Evolutionary conservation across 2,113 vertebrate genomes (phyloP).

Genomic region (Promerops cafer): DNA sequence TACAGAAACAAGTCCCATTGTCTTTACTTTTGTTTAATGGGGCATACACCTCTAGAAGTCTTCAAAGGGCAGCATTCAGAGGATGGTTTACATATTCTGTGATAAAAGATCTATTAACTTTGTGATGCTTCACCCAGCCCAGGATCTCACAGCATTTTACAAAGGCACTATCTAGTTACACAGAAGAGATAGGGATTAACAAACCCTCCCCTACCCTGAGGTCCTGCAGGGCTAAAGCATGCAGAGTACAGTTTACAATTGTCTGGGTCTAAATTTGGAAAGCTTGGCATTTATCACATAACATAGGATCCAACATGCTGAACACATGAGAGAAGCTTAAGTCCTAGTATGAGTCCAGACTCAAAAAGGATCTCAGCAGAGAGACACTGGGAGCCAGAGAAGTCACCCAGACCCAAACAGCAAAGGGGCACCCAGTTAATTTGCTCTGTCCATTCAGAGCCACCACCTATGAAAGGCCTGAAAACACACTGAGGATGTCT

Average conservation of each 20-base stretch:
- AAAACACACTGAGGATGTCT: neutral
- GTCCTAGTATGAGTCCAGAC: neutral
- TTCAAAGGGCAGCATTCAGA: neutral
- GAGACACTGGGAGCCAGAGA: neutral
- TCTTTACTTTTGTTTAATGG: neutral
- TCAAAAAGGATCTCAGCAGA: neutral
- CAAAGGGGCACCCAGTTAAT: neutral
- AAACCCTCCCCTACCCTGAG: neutral
- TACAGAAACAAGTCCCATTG: neutral
- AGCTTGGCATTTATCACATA: neutral
- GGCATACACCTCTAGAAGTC: neutral
- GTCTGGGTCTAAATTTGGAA: neutral
- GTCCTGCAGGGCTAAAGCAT: neutral
- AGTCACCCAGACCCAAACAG: neutral
- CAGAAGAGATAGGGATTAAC: neutral
- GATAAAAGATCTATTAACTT: neutral
- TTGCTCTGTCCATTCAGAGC: neutral
- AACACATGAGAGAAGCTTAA: neutral
- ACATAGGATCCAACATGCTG: neutral
- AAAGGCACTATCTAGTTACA: neutral
- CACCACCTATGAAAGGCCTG: neutral
- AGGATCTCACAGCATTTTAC: neutral
- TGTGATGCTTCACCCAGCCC: neutral
- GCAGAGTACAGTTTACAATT: neutral
- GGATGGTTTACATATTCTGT: neutral